A percentile compares a stretch with the other conserved stretches of the same genome.
phyloP scores from a whole-genome alignment of 1,140 invertebrate genomes.

The Zaprionus davidi region DNA sequence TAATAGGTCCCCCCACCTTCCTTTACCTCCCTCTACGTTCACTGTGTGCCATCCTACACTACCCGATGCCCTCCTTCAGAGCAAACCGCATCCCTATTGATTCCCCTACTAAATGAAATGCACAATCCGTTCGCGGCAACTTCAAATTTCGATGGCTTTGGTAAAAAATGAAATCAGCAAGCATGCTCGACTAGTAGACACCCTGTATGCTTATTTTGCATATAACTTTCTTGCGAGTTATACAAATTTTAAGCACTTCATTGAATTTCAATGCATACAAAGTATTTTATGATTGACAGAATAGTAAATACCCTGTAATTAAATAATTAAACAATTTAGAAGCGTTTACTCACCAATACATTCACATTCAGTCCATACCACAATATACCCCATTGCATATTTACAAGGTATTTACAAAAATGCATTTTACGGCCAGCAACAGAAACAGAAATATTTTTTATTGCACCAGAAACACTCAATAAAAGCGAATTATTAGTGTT shows the following conservation, averaged over 20 bases:
- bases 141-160: slow-evolving; percentile 35
- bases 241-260: neutral
- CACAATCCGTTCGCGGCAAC: slow-evolving; percentile 42
- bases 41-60: neutral
- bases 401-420: slow-evolving; percentile 25
- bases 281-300: neutral
- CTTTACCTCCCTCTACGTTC: neutral
- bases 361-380: neutral
- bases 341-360: neutral
- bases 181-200: neutral
- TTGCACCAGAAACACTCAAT: slow-evolving; percentile 82
- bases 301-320: neutral
- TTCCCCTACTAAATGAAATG: neutral
- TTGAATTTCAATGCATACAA: neutral
- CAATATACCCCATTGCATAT: neutral
- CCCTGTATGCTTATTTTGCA: neutral
- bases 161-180: neutral
- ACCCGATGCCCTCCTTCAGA: neutral
- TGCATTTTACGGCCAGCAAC: slow-evolving; percentile 65
- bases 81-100: slow-evolving; percentile 4
- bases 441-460: slow-evolving; percentile 68
- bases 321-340: neutral
- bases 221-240: neutral
- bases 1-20: slow-evolving; percentile 39
- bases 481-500: slow-evolving; percentile 80